Evolutionary conservation across 1,140 invertebrate species (phyloP).

Genomic region (Diploscapter pachys): DNA sequence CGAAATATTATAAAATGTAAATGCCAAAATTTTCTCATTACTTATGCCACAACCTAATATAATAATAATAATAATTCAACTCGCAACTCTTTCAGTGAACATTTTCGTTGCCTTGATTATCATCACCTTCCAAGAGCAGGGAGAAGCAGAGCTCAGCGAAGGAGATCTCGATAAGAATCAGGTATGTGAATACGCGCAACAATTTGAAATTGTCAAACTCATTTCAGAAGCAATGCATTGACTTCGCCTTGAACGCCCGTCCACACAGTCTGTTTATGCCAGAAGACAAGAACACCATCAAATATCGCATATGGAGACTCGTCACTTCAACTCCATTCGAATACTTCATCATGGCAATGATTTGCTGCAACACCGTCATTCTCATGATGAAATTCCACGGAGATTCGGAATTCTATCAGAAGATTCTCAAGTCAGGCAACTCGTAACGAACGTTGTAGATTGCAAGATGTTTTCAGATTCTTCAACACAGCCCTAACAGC

Average conservation of each 20-base stretch:
- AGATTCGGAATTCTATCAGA: conserved; percentile 54
- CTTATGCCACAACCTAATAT: no score
- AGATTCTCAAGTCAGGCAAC: conserved; percentile 59
- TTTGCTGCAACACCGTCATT: conserved; percentile 95
- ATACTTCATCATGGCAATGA: conserved; percentile 99
- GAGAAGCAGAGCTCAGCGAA: conserved; percentile 97
- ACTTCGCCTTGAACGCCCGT: conserved; percentile 97
- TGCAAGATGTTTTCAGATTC: conserved; percentile 60
- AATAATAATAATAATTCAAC: no score
- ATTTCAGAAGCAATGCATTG: conserved; percentile 98
- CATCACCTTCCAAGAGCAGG: conserved; percentile 97
- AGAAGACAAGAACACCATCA: conserved; percentile 85
- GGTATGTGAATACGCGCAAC: conserved; percentile 65
- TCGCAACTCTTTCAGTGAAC: conserved; percentile 70
- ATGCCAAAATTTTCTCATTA: no score
- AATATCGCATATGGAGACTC: conserved; percentile 92
- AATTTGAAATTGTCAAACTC: not conserved
- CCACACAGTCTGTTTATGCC: conserved; percentile 98
- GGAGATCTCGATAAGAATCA: conserved; percentile 99
- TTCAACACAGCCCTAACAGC: conserved; percentile 96
- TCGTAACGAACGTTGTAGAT: no score
- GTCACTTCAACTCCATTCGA: conserved; percentile 94
- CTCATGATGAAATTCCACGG: conserved; percentile 72
- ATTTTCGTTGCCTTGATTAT: conserved; percentile 99
- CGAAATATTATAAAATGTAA: no score